Conservation (phyloP, 2,113 vertebrate genomes). For the Daubentonia madagascariensis region DNA sequence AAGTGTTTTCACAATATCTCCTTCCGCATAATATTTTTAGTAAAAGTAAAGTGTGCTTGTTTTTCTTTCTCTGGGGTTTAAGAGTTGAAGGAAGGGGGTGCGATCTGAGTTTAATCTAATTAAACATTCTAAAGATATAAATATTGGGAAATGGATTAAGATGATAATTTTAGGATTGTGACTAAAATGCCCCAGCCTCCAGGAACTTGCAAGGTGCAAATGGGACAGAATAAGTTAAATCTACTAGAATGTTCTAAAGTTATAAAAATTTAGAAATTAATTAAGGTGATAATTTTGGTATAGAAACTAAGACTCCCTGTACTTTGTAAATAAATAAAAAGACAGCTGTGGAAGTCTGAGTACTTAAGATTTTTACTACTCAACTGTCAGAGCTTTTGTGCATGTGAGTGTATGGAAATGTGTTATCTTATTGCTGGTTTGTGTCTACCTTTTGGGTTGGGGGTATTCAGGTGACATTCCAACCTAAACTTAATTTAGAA, state of each 20-base stretch:
- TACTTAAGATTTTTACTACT: too few species aligned
- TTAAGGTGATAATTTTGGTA: accelerated
- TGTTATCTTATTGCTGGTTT: not conserved
- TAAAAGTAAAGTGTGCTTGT: not conserved
- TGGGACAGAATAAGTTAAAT: too few species aligned
- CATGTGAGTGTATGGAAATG: accelerated
- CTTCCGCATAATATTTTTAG: not conserved
- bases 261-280: not conserved
- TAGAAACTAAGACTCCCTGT: not conserved
- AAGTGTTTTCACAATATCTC: not conserved
- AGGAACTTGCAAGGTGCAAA: not conserved
- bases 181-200: not conserved
- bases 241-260: not conserved
- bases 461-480: not conserved
- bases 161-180: not conserved
- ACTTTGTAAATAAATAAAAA: not conserved
- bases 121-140: not conserved
- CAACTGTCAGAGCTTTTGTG: not conserved
- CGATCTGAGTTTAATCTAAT: not conserved
- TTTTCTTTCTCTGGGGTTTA: not conserved
- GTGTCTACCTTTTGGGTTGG: not conserved
- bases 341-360: not conserved
- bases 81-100: not conserved
- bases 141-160: not conserved
- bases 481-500: not conserved